A percentile compares a stretch with the other conserved stretches of the same genome.
Conservation (phyloP, 2,888 invertebrate species). For the Clivina fossor region DNA sequence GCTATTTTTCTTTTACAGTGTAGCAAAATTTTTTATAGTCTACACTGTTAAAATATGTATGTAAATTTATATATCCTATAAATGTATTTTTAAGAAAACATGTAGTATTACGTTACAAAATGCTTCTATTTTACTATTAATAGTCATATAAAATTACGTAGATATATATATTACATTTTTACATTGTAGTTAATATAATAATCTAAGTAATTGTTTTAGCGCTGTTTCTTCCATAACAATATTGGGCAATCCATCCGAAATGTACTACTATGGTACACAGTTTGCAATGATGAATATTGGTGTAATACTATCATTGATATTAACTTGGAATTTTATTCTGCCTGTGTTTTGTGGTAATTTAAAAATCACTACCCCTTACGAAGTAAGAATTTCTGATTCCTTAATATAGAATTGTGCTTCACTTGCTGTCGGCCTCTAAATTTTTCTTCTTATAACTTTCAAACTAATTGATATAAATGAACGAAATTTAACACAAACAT, state of each 20-base stretch:
- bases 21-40: too few relatives aligned
- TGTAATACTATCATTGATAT: background rate
- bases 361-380: slow-evolving; percentile 8
- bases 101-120: background rate
- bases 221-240: slow-evolving; percentile 11
- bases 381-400: slow-evolving; percentile 9
- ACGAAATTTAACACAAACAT: too few relatives aligned
- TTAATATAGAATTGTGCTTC: background rate
- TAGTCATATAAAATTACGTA: too few relatives aligned
- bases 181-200: too few relatives aligned
- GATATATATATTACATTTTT: too few relatives aligned
- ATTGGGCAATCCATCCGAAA: slow-evolving; percentile 7
- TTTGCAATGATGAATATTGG: background rate
- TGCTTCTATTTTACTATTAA: too few relatives aligned
- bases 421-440: too few relatives aligned
- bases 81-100: background rate
- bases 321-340: slow-evolving; percentile 9
- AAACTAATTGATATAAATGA: too few relatives aligned
- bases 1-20: too few relatives aligned
- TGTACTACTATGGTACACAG: slow-evolving; percentile 10
- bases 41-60: background rate
- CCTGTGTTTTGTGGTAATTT: slow-evolving; percentile 12
- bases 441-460: too few relatives aligned
- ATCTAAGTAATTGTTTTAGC: slow-evolving; percentile 6
- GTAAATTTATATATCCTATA: background rate